These are phyloP conservation scores for Tetragonisca angustula DNA, from an alignment of 2,888 invertebrate genomes.

Conservation along the genomic window DNA sequence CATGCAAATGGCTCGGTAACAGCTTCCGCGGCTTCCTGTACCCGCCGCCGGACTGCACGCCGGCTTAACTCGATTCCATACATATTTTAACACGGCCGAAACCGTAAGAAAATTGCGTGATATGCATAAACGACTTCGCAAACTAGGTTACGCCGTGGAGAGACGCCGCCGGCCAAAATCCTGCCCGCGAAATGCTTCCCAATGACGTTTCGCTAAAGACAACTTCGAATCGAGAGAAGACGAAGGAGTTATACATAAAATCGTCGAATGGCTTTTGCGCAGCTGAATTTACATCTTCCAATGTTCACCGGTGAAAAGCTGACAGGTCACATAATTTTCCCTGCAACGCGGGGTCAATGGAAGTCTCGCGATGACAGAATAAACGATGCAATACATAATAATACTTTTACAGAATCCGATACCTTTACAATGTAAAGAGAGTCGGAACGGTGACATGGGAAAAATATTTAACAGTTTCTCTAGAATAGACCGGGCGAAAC, in stretches of 20 bases:
- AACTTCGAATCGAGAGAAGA: neutral
- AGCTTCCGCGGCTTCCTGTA: slow-evolving; percentile 80
- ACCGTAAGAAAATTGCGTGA: slow-evolving; percentile 83
- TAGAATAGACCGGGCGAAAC: neutral
- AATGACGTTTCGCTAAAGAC: neutral
- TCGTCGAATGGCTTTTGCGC: neutral
- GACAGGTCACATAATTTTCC: slow-evolving; percentile 30
- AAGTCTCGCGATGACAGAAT: slow-evolving; percentile 1
- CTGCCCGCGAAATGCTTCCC: neutral
- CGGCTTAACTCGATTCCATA: slow-evolving; percentile 83
- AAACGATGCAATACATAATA: slow-evolving; percentile 27
- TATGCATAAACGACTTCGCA: slow-evolving; percentile 82
- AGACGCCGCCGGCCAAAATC: slow-evolving; percentile 6
- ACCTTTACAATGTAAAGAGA: slow-evolving; percentile 28
- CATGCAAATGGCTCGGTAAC: slow-evolving; percentile 83
- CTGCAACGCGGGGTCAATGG: neutral
- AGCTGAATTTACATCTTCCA: neutral
- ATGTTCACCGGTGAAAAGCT: slow-evolving; percentile 1
- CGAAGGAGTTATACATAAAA: neutral
- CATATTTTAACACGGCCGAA: slow-evolving; percentile 83
- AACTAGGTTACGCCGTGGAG: slow-evolving; percentile 74
- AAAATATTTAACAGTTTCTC: slow-evolving; percentile 41
- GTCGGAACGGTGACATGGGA: slow-evolving; percentile 8
- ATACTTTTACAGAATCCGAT: slow-evolving; percentile 24
- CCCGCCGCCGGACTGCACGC: slow-evolving; percentile 70